Percentiles rank a stretch among this genome's conserved stretches.
Evolutionary conservation across 2,797 vertebrate genomes (phyloP).

Genomic region (Mionectes olivaceus): DNA sequence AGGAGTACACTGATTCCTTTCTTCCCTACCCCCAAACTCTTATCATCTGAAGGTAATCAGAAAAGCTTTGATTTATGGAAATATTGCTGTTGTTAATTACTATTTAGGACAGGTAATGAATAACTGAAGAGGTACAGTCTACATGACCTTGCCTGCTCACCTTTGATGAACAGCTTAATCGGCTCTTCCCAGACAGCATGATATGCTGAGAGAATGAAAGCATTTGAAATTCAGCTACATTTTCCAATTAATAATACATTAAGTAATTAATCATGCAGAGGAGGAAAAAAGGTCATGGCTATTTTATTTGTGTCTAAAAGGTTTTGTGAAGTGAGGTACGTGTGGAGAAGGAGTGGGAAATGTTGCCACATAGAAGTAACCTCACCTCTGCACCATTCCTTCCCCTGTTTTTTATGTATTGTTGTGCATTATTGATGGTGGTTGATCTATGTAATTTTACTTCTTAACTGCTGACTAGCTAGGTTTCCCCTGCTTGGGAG

Average conservation of each 20-base stretch:
- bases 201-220: slow-evolving; percentile 90
- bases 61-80: slow-evolving; percentile 83
- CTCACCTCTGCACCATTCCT: neutral
- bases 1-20: neutral
- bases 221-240: slow-evolving; percentile 85
- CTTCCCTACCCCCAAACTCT: neutral
- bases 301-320: slow-evolving; percentile 72
- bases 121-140: slow-evolving; percentile 77
- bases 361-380: slow-evolving; percentile 33
- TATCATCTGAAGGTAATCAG: slow-evolving; percentile 76
- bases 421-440: neutral
- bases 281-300: slow-evolving; percentile 86
- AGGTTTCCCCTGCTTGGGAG: neutral
- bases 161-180: slow-evolving; percentile 85
- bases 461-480: neutral
- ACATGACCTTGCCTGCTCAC: slow-evolving; percentile 79
- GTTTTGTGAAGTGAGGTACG: slow-evolving; percentile 46
- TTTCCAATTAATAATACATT: slow-evolving; percentile 95
- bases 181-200: slow-evolving; percentile 83
- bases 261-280: slow-evolving; percentile 95
- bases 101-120: slow-evolving; percentile 79
- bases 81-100: slow-evolving; percentile 82
- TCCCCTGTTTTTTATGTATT: neutral
- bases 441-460: neutral
- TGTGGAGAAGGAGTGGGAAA: slow-evolving; percentile 13